A percentile compares a stretch with the other conserved stretches of the same genome.
These are phyloP conservation scores for Sebastes diaconus DNA, from an alignment of 2,797 vertebrate species.

Conservation along the genomic window DNA sequence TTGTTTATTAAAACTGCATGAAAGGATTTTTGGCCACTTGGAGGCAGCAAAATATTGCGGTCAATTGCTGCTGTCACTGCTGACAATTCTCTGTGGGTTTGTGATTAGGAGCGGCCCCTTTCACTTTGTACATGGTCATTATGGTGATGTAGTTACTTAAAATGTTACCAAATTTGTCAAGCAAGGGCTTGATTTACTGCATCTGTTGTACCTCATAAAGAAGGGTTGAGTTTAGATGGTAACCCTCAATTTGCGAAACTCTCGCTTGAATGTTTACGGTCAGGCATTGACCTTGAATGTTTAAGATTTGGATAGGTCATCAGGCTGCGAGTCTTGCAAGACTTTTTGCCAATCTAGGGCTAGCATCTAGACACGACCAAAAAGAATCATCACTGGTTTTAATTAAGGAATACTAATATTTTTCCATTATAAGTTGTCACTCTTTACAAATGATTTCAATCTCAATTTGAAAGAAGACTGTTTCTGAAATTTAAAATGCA, in stretches of 20 bases:
- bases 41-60: background rate
- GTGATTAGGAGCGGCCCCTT: background rate
- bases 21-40: background rate
- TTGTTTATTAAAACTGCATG: background rate
- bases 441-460: background rate
- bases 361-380: background rate
- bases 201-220: background rate
- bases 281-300: background rate
- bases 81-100: background rate
- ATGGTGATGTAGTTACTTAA: background rate
- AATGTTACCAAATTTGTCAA: background rate
- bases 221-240: background rate
- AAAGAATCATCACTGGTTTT: background rate
- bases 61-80: too few relatives aligned
- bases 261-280: background rate
- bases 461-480: background rate
- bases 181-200: background rate
- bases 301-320: background rate
- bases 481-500: background rate
- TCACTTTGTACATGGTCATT: background rate
- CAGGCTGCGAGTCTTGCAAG: fast-evolving
- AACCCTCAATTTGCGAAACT: background rate
- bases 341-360: background rate
- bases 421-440: background rate
- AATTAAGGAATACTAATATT: background rate